Evolutionary conservation across 2,113 vertebrate species (phyloP).

Genomic region (Tenrec ecaudatus): DNA sequence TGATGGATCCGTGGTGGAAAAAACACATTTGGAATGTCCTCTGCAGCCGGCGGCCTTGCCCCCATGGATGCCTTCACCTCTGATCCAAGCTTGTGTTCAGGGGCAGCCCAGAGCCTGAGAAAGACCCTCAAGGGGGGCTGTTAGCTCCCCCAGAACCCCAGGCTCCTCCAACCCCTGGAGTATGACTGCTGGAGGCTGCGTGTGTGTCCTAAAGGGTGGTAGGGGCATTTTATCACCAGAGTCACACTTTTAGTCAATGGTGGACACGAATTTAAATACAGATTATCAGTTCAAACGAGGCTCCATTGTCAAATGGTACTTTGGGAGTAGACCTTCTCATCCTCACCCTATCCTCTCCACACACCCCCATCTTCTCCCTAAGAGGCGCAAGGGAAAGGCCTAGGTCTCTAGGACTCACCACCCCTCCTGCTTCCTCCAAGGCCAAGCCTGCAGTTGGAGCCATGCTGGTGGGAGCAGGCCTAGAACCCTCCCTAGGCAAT

Average conservation of each 20-base stretch:
- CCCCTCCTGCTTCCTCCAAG: neutral
- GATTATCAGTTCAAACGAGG: too few species aligned
- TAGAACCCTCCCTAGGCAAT: neutral
- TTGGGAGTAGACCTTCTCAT: neutral
- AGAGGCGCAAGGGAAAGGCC: neutral
- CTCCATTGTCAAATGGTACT: neutral
- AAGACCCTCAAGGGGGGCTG: neutral
- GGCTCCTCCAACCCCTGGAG: neutral
- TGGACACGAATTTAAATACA: neutral
- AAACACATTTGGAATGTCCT: slow-evolving; percentile 21
- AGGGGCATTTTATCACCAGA: neutral
- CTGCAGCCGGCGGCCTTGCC: neutral
- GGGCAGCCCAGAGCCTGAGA: neutral
- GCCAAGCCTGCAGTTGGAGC: neutral
- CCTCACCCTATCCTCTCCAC: neutral
- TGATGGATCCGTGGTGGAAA: slow-evolving; percentile 56
- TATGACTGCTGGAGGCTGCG: too few species aligned
- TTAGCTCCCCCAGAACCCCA: neutral
- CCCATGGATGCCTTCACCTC: neutral
- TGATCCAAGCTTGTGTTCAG: neutral
- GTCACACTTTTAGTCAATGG: neutral
- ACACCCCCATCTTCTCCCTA: neutral
- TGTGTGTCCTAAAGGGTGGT: neutral
- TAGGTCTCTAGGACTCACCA: neutral
- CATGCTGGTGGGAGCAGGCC: accelerated